Evolutionary conservation across 2,113 vertebrate species (phyloP), one percentile per base, ranked within the genome.

Genomic region (Poecile atricapillus): DNA sequence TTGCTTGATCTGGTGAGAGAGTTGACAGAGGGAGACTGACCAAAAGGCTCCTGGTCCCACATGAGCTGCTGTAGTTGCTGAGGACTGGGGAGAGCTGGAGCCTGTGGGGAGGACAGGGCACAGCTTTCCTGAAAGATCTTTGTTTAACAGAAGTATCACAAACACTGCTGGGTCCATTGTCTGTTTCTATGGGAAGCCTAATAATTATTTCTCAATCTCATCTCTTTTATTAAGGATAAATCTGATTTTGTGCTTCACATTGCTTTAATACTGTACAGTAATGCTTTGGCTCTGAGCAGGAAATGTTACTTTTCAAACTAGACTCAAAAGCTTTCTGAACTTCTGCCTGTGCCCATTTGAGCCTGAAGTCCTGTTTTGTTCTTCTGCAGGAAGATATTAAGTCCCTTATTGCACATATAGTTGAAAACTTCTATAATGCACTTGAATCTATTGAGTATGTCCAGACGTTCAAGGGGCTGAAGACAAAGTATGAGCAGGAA

Each of bases 391-490:
- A 99, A 98, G 99, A 99, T 97, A 98, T 99, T 91, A 99, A 99
- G 96, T 99, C 99, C 91, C 98, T 99, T 92, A 99, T 99, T 87
- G 98, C 99, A 97, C 99, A 99, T 98, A 99, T 99, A 96, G 98
- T 99, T 97, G 99, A 99, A 97, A 99, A 99, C 97, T 99, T 99
- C 97, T 99, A 99, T 98, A 99, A 99, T 98, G 99, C 99, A 97
- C 99, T 99, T 98, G 99, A 99, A 98, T 98, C 99, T 35, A 99
- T 99, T 41, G 99, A 99, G 86, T 99, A 99, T 50, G 99, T 99
- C 97, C 99, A 99, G 97, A 99, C 99, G 0, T 99, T 99, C 97
- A 99, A 99, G 98, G 99, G 99, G 74, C 95, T 99, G 97, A 99
- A 99, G 97, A 99, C 98, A 33, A 98, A 99, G 85, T 99, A 99